Evolutionary conservation across 1,140 invertebrate species (phyloP).

Genomic region (Leptoteleia sp.): DNA sequence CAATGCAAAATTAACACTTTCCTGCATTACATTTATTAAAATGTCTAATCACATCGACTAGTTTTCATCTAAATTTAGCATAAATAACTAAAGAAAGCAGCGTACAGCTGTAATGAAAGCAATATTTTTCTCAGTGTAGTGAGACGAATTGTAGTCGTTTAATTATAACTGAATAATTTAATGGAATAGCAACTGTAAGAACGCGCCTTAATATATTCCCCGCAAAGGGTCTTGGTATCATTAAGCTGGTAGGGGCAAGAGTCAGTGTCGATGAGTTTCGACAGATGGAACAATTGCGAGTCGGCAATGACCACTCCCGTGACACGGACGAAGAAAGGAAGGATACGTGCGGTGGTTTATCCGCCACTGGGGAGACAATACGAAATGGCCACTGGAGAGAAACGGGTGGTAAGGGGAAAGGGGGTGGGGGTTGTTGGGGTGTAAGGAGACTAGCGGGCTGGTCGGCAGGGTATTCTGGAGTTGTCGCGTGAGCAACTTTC

Average conservation of each 20-base stretch:
- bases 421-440: constrained; percentile 6
- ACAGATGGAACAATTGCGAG: constrained; percentile 33
- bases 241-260: too few species aligned
- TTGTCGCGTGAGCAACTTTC: constrained; percentile 67
- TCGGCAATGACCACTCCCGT: constrained; percentile 30
- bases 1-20: too few species aligned
- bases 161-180: constrained; percentile 15
- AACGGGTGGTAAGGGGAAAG: constrained; percentile 7
- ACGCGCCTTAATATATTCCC: constrained; percentile 21
- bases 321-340: constrained; percentile 16
- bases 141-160: constrained; percentile 13
- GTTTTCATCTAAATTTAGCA: too few species aligned
- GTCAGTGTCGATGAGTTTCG: too few species aligned
- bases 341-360: constrained; percentile 24
- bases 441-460: constrained; percentile 6
- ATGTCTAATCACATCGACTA: too few species aligned
- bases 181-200: constrained; percentile 25
- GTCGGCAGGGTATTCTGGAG: constrained; percentile 11
- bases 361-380: constrained; percentile 10
- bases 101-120: too few species aligned
- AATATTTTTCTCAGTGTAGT: background rate
- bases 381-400: constrained; percentile 24
- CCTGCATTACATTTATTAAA: too few species aligned
- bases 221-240: too few species aligned
- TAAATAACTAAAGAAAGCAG: too few species aligned